Evolutionary conservation across 2,113 vertebrate genomes (phyloP), one percentile per base, ranked within the genome.

Genomic region (Seriola quinqueradiata): DNA sequence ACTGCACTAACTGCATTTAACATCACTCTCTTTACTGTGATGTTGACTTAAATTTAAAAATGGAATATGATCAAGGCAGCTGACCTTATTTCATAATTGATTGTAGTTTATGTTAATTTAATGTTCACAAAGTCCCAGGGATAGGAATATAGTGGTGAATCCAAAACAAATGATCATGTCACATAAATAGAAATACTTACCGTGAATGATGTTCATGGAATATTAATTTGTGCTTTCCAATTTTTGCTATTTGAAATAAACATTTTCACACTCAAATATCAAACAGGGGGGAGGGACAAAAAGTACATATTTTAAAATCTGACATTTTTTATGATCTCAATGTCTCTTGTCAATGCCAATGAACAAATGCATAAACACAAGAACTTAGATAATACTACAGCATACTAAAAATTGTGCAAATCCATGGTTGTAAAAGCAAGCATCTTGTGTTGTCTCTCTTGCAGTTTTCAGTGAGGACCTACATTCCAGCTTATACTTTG

Each of bases 401-500:
- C 28, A 44, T 14, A 46, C 2, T 6, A 2, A 32, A 59, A 17
- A 36, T 54, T 10, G 11, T 59, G 23, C 32, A 68, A 78, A 38
- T 21, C 58, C 3, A 5, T 36, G 13, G 2, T 66, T 73, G 5
- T 89, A 57, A 89, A 36, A 19, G 16, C 10, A 60, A 36, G 36
- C 52, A 8, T 63, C 5, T 46, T 90, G 25, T 87, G 9, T 87
- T 9, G 90, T 54, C 74, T 91, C 65, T 93, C 73, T 95, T 94
- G 3, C 95, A 99, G 98, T 99, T 96, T 97, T 97, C 96, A 95
- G 97, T 96, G 98, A 99, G 94, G 98, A 99, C 92, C 96, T 99
- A 91, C 98, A 97, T 81, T 96, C 98, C 97, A 99, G 97, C 96
- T 96, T 99, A 93, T 99, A 99, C 92, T 99, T 99, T 95, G 97